Base-by-base conservation (phyloP, 1,140 invertebrate species). In the Drosophila simulans region DNA sequence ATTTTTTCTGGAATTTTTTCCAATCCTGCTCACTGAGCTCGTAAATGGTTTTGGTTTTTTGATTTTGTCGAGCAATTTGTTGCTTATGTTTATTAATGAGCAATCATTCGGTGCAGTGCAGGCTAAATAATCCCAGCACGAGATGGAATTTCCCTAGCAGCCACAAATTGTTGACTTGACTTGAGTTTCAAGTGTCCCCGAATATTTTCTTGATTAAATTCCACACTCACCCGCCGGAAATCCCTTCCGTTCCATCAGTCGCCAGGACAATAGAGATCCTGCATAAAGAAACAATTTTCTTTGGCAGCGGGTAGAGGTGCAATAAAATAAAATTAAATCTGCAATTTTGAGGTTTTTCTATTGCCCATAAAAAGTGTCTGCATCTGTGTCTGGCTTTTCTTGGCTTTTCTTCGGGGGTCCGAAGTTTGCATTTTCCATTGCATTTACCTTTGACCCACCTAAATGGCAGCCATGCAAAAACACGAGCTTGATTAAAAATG, bases 321-420 rank as follows among this genome's bases (percentile, higher is more conserved):
- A 88, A 88, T 88, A 83, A 89, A 89, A 89, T 89, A 90, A 89
- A 89, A 89, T 89, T 80, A 89, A 89, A 89, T 89, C 85, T 90
- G 84, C 85, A 90, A 89, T 89, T 89, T 89, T 90, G 80, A 84
- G 85, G 80, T 89, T 80, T 72, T 59, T 77, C 52, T 80, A 46
- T 71, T 13, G 55, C 70, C 71, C 85, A 84, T 90, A 89, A 89
- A 88, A 89, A 90, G 85, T 74, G 84, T 89, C 84, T 89, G 84
- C 73, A 84, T 74, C 73, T 77, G 62, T 31, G 58, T 55, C 55
- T 54, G 69, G 69, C 68, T 46, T 37, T 73, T 74, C 57, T 45
- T 63, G 27, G 40, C 12, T 31, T 46, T 43, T 42, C 71, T 57
- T 65, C 2, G 15, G 43, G 37, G 59, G 60, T 65, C 49, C 60